phyloP scores from a whole-genome alignment of 2,113 vertebrate genomes.

The Mesitornis unicolor region DNA sequence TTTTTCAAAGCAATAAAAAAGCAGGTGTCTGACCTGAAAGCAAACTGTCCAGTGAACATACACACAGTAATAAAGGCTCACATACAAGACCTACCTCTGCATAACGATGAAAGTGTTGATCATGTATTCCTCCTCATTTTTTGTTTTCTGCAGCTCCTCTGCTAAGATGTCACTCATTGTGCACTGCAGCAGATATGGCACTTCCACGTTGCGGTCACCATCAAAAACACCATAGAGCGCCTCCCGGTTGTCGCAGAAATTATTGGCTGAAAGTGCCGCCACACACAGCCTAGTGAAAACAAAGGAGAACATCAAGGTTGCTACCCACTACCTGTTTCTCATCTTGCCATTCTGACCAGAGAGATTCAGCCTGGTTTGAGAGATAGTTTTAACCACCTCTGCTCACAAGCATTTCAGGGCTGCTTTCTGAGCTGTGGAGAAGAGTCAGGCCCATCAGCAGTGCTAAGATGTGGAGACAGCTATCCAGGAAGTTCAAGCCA shows the following conservation, averaged over 20 bases:
- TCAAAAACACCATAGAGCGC: conserved; percentile 97
- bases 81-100: conserved; percentile 82
- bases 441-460: neutral
- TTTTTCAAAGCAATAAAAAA: neutral
- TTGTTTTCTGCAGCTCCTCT: conserved; percentile 93
- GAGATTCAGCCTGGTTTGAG: neutral
- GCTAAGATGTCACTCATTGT: conserved; percentile 97
- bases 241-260: conserved; percentile 92
- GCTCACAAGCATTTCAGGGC: neutral
- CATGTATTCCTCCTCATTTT: conserved; percentile 96
- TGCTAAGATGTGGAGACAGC: neutral
- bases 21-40: neutral
- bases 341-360: neutral
- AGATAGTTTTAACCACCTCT: neutral
- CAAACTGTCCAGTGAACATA: neutral
- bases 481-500: neutral
- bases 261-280: conserved; percentile 91
- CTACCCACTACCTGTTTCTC: neutral
- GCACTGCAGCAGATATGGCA: conserved; percentile 94
- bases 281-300: conserved; percentile 84
- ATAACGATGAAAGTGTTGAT: conserved; percentile 96
- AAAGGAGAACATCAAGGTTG: neutral
- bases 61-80: neutral
- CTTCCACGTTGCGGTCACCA: conserved; percentile 93
- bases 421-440: neutral